Percentiles rank a stretch among this genome's conserved stretches.
phyloP scores from a whole-genome alignment of 1,140 invertebrate species.

The Pseudomyrmex flavicornis region DNA sequence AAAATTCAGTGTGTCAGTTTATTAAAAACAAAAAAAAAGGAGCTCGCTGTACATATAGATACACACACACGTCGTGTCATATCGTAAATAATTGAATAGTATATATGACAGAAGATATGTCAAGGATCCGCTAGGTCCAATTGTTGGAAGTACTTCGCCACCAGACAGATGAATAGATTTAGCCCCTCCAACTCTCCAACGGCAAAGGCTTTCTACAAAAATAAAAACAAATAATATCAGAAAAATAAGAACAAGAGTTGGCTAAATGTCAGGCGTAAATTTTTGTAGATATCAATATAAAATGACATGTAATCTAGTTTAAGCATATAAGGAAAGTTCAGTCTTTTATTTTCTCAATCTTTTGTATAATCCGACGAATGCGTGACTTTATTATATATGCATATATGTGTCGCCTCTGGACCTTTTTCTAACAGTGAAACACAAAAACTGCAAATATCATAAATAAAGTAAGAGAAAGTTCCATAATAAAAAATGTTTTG shows the following conservation, averaged over 20 bases:
- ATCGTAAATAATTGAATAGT: constrained; percentile 58
- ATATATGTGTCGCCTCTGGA: neutral
- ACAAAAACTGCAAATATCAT: constrained; percentile 20
- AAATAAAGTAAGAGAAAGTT: constrained; percentile 42
- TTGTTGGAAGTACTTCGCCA: constrained; percentile 88
- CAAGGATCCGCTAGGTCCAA: constrained; percentile 86
- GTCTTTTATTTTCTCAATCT: constrained; percentile 58
- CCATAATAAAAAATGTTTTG: constrained; percentile 66
- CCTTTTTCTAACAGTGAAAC: constrained; percentile 19
- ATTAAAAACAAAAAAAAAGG: constrained; percentile 11
- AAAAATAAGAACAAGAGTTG: constrained; percentile 5
- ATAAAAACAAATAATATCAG: constrained; percentile 27
- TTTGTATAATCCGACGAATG: constrained; percentile 38
- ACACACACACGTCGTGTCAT: constrained; percentile 54
- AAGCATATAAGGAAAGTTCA: constrained; percentile 59
- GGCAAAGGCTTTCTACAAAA: constrained; percentile 81
- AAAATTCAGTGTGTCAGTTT: constrained; percentile 26
- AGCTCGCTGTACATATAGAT: constrained; percentile 37
- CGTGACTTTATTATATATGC: constrained; percentile 41
- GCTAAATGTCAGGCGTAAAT: constrained; percentile 18
- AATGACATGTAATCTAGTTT: constrained; percentile 22
- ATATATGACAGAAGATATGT: constrained; percentile 62
- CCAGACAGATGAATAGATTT: constrained; percentile 88
- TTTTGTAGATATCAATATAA: constrained; percentile 33
- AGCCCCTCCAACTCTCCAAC: constrained; percentile 83